Evolutionary conservation across 2,113 vertebrate species (phyloP), one percentile per base, ranked within the genome.

Genomic region (Pseudorhombus dupliciocellatus): DNA sequence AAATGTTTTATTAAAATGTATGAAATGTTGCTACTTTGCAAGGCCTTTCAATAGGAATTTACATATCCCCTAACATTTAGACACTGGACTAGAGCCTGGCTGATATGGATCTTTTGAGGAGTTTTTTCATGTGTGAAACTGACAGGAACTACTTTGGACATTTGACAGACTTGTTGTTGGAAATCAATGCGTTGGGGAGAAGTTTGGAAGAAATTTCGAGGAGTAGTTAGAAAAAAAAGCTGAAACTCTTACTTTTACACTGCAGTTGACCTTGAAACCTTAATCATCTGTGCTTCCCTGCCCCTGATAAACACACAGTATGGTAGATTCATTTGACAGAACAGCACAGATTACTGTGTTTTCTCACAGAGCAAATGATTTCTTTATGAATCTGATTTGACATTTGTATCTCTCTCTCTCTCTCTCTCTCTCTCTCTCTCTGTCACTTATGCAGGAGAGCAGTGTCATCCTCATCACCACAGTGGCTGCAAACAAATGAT

Each of bases 401-500:
- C 61, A 21, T 70, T 37, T 57, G 40, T 63, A 31, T 54, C 16
- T 79, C 21, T 84, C 40, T 54, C 11, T 75, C 31, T 81, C 16
- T 75, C 30, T 76, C 16, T 79, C 21, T 79, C 16, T 53, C 22
- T 73, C 26, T 79, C 21, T 73, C 30, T 74, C 14, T 79, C 21
- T 84, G 26, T 73, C 37, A 77, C 57, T 79, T 30, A 16, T 16
- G 6, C 80, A 88, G 87, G 86, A 82, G 65, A 83, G 71, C 73
- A 81, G 72, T 20, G 76, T 81, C 72, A 21, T 75, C 70, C 26
- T 77, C 62, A 25, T 78, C 56, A 55, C 54, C 75, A 63, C 84
- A 74, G 62, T 71, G 75, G 74, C 85, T 81, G 77, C 64, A n/a
- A 51, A 71, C 70, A 84, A 84, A 78, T 44, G 1, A 87, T 79